Percentiles rank a stretch among this genome's conserved stretches.
These are phyloP conservation scores for Gastracanthus pulcherrimus DNA, from an alignment of 2,888 invertebrate genomes.

Conservation along the genomic window DNA sequence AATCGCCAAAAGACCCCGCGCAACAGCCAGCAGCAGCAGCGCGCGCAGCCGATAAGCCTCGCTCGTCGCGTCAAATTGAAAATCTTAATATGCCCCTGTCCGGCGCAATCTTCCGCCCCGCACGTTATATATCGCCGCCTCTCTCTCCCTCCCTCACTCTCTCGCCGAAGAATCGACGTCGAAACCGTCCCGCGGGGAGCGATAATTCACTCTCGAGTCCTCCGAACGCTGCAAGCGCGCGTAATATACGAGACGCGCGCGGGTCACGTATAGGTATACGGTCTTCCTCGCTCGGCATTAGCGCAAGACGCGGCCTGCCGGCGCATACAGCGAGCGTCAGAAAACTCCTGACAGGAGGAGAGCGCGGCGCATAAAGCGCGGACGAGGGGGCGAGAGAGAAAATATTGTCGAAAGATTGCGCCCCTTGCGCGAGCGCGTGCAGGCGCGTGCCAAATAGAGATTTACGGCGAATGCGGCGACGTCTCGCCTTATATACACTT, in stretches of 20 bases:
- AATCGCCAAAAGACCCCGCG: too few species aligned
- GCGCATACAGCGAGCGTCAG: constrained; percentile 15
- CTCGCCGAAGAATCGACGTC: constrained; percentile 4
- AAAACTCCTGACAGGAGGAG: constrained; percentile 33
- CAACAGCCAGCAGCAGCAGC: background rate
- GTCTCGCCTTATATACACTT: background rate
- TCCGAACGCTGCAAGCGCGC: background rate
- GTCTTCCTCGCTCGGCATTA: too few species aligned
- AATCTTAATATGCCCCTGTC: constrained; percentile 17
- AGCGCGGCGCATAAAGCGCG: background rate
- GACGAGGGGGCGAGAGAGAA: background rate
- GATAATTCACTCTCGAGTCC: constrained; percentile 34
- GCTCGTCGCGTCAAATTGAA: constrained; percentile 23
- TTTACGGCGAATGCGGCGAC: constrained; percentile 26
- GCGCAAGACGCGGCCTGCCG: too few species aligned
- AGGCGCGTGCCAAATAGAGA: constrained; percentile 44
- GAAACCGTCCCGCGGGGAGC: constrained; percentile 27
- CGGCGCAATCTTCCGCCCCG: background rate
- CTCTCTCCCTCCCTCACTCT: too few species aligned
- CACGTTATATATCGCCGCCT: too few species aligned
- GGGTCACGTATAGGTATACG: too few species aligned
- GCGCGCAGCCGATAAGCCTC: background rate
- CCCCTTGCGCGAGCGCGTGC: too few species aligned
- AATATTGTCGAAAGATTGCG: constrained; percentile 50
- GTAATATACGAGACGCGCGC: constrained; percentile 3